These are phyloP conservation scores for Drosophila buzzatii DNA, from an alignment of 2,888 invertebrate genomes.

Conservation along the genomic window DNA sequence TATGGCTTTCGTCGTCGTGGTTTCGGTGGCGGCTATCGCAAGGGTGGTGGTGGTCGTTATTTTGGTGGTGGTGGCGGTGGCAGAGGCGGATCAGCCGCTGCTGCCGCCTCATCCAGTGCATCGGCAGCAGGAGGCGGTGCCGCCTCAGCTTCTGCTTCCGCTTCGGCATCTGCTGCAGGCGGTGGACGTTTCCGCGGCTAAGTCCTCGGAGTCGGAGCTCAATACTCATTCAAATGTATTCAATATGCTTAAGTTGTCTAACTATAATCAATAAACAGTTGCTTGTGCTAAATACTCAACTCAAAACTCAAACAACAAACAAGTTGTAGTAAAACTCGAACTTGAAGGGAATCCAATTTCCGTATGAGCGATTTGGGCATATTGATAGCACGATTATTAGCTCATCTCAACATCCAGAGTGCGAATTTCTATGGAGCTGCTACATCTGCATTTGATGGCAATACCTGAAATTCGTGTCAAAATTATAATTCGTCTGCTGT, in stretches of 20 bases:
- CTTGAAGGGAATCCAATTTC: neutral
- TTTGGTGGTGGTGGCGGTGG: slow-evolving; percentile 28
- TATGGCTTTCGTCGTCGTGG: slow-evolving; percentile 4
- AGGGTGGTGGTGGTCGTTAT: neutral
- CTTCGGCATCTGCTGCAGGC: slow-evolving; percentile 18
- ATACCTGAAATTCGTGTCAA: neutral
- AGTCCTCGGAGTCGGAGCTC: neutral
- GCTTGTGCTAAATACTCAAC: neutral
- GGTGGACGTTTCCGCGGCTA: slow-evolving; percentile 41
- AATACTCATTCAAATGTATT: slow-evolving; percentile 8
- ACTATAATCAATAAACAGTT: slow-evolving; percentile 1
- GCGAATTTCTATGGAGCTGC: neutral
- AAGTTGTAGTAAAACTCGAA: neutral
- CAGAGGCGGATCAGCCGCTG: slow-evolving; percentile 25
- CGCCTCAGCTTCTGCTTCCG: slow-evolving; percentile 33
- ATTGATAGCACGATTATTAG: neutral
- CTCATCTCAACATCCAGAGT: neutral
- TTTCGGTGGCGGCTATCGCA: neutral
- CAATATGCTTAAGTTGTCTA: slow-evolving; percentile 1
- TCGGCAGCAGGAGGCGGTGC: slow-evolving; percentile 21
- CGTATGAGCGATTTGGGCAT: neutral
- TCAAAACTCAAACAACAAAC: neutral
- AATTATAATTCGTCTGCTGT: slow-evolving; percentile 4
- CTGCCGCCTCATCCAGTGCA: slow-evolving; percentile 42
- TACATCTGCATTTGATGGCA: neutral